phyloP scores from a whole-genome alignment of 2,797 vertebrate species.

The Tachyglossus aculeatus region DNA sequence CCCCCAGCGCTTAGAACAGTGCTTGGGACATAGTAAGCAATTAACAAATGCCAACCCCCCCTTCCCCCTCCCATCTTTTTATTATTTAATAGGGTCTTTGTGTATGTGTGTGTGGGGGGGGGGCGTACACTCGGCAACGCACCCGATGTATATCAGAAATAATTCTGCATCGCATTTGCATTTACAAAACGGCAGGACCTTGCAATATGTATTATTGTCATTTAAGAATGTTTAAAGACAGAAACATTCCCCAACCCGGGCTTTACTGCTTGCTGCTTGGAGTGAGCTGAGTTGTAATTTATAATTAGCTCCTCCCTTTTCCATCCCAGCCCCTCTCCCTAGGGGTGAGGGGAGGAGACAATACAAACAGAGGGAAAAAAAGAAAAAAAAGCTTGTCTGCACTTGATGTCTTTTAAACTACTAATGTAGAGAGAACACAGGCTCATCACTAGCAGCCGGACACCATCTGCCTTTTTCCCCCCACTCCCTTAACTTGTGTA shows the following conservation, averaged over 20 bases:
- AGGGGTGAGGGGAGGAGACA: slow-evolving; percentile 66
- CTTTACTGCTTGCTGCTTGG: slow-evolving; percentile 23
- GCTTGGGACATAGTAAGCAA: too few species aligned
- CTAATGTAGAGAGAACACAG: slow-evolving; percentile 9
- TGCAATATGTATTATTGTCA: background rate
- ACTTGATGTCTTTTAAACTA: slow-evolving; percentile 56
- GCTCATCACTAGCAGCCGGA: slow-evolving; percentile 30
- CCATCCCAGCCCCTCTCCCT: slow-evolving; percentile 38
- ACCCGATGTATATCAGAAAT: too few species aligned
- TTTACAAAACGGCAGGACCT: slow-evolving; percentile 32
- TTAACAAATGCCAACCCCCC: too few species aligned
- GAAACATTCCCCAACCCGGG: background rate
- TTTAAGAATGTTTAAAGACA: too few species aligned
- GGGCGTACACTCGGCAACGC: too few species aligned
- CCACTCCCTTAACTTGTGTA: slow-evolving; percentile 59
- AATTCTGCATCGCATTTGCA: slow-evolving; percentile 37
- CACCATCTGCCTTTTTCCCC: slow-evolving; percentile 51
- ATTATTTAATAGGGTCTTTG: too few species aligned
- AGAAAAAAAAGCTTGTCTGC: slow-evolving; percentile 33
- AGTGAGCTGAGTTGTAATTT: slow-evolving; percentile 58
- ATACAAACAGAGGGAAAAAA: slow-evolving; percentile 58
- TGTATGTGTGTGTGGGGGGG: background rate
- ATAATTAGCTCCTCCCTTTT: slow-evolving; percentile 60
- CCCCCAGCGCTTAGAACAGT: too few species aligned
- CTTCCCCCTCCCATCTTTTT: too few species aligned